phyloP scores from a whole-genome alignment of 2,113 vertebrate genomes.

The Carassius carassius region DNA sequence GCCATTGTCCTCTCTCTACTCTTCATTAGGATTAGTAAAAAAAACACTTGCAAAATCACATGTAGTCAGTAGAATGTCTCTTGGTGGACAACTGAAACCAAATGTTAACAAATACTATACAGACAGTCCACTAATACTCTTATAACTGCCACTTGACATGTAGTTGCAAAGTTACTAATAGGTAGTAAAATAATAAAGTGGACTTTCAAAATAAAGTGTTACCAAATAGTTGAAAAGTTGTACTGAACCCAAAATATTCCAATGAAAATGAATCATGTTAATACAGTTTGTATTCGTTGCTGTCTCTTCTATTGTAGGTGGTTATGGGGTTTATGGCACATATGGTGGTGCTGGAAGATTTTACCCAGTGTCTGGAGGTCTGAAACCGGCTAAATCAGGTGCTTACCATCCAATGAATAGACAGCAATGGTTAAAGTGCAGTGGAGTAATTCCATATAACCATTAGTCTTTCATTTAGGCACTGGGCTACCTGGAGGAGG shows the following conservation, averaged over 20 bases:
- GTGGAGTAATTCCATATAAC: neutral
- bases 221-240: no score
- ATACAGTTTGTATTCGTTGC: neutral
- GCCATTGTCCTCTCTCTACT: no score
- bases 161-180: neutral
- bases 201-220: no score
- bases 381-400: slow-evolving; percentile 87
- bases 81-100: no score
- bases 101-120: no score
- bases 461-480: neutral
- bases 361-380: slow-evolving; percentile 72
- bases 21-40: no score
- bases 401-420: neutral
- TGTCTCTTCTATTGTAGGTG: slow-evolving; percentile 53
- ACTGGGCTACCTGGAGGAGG: slow-evolving; percentile 4
- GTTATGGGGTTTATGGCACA: slow-evolving; percentile 55
- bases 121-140: neutral
- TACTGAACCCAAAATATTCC: no score
- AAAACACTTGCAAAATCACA: no score
- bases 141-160: neutral
- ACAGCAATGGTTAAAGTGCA: neutral
- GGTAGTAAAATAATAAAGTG: no score
- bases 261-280: no score
- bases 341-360: slow-evolving; percentile 62
- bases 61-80: no score